Conservation (phyloP, 2,888 invertebrate species). For the Heteropelma amictum region DNA sequence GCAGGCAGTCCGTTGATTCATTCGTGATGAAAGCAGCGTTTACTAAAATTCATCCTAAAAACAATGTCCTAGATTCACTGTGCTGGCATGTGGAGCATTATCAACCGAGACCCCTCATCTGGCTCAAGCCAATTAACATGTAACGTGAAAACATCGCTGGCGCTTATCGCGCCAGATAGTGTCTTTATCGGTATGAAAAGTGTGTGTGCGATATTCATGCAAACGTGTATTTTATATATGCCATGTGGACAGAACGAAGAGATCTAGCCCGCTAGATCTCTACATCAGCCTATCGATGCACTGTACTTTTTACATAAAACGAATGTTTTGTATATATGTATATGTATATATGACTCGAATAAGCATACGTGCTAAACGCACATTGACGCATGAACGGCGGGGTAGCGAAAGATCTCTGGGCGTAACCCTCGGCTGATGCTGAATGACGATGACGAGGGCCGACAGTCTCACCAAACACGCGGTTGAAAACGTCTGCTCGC, state of each 20-base stretch:
- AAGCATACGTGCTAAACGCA: slow-evolving; percentile 56
- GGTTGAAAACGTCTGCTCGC: slow-evolving; percentile 75
- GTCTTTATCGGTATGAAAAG: too few relatives aligned
- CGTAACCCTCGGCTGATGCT: slow-evolving; percentile 63
- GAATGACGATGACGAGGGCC: slow-evolving; percentile 75
- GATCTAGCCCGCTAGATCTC: slow-evolving; percentile 35
- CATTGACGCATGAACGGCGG: slow-evolving; percentile 62
- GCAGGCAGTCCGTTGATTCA: too few relatives aligned
- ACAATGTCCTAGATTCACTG: too few relatives aligned
- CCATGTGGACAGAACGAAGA: slow-evolving; percentile 30
- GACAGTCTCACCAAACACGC: slow-evolving; percentile 75
- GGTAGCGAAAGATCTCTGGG: slow-evolving; percentile 13
- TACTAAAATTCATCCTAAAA: too few relatives aligned
- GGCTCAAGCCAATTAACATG: too few relatives aligned
- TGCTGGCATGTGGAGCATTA: too few relatives aligned
- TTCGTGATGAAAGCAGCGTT: too few relatives aligned
- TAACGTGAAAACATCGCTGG: too few relatives aligned
- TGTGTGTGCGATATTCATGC: too few relatives aligned
- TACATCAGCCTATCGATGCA: slow-evolving; percentile 13
- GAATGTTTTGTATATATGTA: not conserved
- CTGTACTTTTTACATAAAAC: not conserved
- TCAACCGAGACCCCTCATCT: too few relatives aligned
- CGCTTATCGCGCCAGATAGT: too few relatives aligned
- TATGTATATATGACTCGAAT: slow-evolving; percentile 16
- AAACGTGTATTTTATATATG: not conserved